Evolutionary conservation across 2,888 invertebrate genomes (phyloP).

Genomic region (Folsomia candida): DNA sequence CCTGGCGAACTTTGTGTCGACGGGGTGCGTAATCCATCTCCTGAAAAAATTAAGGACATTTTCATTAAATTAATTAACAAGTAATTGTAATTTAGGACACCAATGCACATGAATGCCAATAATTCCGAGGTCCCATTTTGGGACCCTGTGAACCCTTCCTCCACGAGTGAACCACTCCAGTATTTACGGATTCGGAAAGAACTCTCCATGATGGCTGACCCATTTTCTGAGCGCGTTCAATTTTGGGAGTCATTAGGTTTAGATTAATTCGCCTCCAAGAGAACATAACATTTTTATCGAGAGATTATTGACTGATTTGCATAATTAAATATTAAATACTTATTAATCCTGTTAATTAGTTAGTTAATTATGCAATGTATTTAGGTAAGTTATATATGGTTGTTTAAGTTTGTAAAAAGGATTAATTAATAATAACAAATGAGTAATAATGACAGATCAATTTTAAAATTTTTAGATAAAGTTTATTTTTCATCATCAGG

Average conservation of each 20-base stretch:
- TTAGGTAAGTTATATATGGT: too few relatives aligned
- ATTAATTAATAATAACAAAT: too few relatives aligned
- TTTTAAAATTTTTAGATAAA: too few relatives aligned
- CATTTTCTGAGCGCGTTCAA: conserved; percentile 22
- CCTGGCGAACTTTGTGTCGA: conserved; percentile 33
- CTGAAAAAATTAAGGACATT: background rate
- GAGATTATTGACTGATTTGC: too few relatives aligned
- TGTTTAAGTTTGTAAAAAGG: background rate
- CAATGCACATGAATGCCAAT: background rate
- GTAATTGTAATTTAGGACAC: background rate
- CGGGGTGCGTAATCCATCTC: conserved; percentile 21
- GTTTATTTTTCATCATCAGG: too few relatives aligned
- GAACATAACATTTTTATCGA: too few relatives aligned
- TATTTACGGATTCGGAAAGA: conserved; percentile 25
- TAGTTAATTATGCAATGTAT: background rate
- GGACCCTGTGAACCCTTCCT: conserved; percentile 17
- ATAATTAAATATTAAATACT: too few relatives aligned
- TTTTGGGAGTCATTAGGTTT: conserved; percentile 39
- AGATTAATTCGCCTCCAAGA: too few relatives aligned
- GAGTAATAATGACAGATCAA: too few relatives aligned
- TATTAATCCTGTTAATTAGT: background rate
- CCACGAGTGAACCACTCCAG: conserved; percentile 6
- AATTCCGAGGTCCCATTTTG: conserved; percentile 13
- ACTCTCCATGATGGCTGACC: conserved; percentile 35
- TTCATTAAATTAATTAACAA: background rate